phyloP scores from a whole-genome alignment of 2,888 invertebrate species.

The Troilus luridus region DNA sequence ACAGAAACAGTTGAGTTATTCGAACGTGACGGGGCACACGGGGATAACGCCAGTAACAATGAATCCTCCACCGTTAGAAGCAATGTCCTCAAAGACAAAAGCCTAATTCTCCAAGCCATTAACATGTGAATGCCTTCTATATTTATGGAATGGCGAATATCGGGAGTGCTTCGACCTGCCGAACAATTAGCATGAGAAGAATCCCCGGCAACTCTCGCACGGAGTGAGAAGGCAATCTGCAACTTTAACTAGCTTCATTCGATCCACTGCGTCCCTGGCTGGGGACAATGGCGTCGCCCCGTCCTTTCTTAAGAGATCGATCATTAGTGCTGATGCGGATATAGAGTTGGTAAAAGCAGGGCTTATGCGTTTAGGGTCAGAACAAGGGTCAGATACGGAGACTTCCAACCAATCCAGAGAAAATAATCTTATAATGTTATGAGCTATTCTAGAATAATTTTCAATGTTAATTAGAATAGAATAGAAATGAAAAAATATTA shows the following conservation, averaged over 20 bases:
- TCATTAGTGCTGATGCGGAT: neutral
- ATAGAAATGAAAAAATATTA: too few relatives aligned
- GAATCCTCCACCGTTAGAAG: conserved; percentile 23
- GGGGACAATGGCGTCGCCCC: neutral
- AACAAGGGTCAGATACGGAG: too few relatives aligned
- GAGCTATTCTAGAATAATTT: too few relatives aligned
- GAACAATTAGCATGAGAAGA: conserved; percentile 2
- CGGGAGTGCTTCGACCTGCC: neutral
- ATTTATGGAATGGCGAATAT: neutral
- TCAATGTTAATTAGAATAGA: too few relatives aligned
- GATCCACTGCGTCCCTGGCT: neutral
- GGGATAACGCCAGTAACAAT: neutral
- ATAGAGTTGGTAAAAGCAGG: neutral
- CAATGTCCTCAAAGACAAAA: conserved; percentile 20
- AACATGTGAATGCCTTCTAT: neutral
- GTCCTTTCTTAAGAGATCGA: neutral
- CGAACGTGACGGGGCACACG: neutral
- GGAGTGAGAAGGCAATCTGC: neutral
- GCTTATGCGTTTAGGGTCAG: neutral
- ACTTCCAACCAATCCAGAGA: too few relatives aligned
- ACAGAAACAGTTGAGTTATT: neutral
- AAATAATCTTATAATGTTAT: too few relatives aligned
- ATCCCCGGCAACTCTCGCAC: neutral
- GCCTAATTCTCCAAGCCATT: neutral
- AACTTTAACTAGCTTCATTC: conserved; percentile 1